Base-by-base conservation (phyloP, 2,797 vertebrate species). In the Sebastes hubbsi region DNA sequence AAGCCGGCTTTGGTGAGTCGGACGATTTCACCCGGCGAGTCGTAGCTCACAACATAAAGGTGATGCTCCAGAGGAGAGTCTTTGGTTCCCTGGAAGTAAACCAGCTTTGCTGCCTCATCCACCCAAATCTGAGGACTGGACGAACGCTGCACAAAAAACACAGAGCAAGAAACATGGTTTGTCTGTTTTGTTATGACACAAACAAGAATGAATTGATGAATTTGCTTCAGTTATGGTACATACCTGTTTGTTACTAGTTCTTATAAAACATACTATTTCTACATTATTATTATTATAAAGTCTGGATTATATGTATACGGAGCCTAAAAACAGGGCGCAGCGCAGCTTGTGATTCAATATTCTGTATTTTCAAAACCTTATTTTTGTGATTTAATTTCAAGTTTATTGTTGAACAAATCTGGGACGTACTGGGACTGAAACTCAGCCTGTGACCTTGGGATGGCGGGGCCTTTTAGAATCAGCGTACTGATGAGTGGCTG, bases 31-130 rank as follows among this genome's bases (percentile, higher is more conserved):
- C 95, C 94, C 0, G 97, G 96, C 0, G 71, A 70, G 22, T 97
- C 95, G 0, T 97, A 98, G 94, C 96, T 97, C 86, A 96, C 97
- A 8, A 97, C 97, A 0, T 98, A 98, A 14, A 98, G 96, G 83
- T 98, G 97, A 66, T 98, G 97, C 83, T 98, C 97, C 89, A 98
- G 86, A 0, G 97, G 97, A n/a, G 97, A 97, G 93, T 98, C 97
- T 92, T 95, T 96, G 0, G 97, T 98, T 81, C 96, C 97, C 92
- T 98, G 97, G 92, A 98, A 98, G 78, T 98, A 98, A 80, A 98
- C 96, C 89, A 97, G 91, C 91, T 96, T 96, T 0, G 96, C 91
- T 12, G 90, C 90, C 93, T 98, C 97, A 0, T 98, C 96, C 79
- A 98, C 97, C 96, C 97, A 98, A 91, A 98, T 97, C 97, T 98